A percentile compares a stretch with the other conserved stretches of the same genome.
Evolutionary conservation across 2,888 invertebrate genomes (phyloP).

Genomic region (Apodemia mormo): DNA sequence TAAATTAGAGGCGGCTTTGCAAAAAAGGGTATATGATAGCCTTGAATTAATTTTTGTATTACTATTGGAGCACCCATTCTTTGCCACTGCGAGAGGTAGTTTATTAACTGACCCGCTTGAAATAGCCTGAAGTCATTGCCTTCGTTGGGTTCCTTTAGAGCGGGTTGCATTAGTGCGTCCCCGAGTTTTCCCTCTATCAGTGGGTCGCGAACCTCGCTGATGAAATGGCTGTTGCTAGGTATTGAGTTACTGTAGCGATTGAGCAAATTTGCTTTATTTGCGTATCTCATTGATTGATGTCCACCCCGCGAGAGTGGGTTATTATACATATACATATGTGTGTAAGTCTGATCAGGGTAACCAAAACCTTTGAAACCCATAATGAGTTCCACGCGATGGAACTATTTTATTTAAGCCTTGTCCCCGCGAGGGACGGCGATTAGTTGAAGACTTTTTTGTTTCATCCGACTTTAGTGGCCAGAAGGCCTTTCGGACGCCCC

Average conservation of each 20-base stretch:
- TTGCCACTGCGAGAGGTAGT: slow-evolving; percentile 14
- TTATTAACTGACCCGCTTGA: slow-evolving; percentile 14
- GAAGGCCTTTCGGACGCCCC: background rate
- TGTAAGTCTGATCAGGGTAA: slow-evolving; percentile 2
- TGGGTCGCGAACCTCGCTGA: background rate
- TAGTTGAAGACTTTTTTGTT: too few species aligned
- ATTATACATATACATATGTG: background rate
- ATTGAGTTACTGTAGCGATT: background rate
- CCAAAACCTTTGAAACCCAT: background rate
- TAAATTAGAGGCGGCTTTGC: too few species aligned
- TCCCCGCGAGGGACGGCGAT: slow-evolving; percentile 30
- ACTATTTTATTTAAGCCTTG: background rate
- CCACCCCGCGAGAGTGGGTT: slow-evolving; percentile 5
- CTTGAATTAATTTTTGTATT: background rate
- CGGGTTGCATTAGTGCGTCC: too few species aligned
- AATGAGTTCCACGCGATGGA: slow-evolving; percentile 21
- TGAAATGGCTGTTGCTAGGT: background rate
- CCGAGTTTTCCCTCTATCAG: too few species aligned
- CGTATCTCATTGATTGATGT: background rate
- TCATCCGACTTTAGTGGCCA: too few species aligned
- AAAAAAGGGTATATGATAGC: slow-evolving; percentile 27
- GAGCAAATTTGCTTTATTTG: background rate
- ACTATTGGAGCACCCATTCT: too few species aligned
- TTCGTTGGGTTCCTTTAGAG: background rate
- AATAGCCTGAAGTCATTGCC: slow-evolving; percentile 19